Conservation (phyloP, 2,797 vertebrate genomes). For the Esox lucius region DNA sequence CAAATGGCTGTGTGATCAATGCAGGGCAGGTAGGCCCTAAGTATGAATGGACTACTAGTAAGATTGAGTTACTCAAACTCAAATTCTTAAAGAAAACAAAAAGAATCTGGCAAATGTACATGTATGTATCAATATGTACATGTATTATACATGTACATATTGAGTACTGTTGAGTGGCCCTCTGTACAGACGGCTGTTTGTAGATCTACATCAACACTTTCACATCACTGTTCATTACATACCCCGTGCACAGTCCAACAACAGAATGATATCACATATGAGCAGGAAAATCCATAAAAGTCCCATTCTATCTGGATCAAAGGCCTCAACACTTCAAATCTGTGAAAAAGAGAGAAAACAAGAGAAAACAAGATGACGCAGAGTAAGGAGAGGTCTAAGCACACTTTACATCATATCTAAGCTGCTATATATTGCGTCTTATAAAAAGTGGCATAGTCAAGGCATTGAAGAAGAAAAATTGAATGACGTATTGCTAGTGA, state of each 20-base stretch:
- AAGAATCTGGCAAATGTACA: not conserved
- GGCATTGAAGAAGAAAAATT: not conserved
- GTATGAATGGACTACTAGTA: not conserved
- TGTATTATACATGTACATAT: not conserved
- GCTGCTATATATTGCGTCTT: not conserved
- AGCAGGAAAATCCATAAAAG: slow-evolving; percentile 63
- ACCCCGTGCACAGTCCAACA: slow-evolving; percentile 72
- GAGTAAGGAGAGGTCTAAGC: not conserved
- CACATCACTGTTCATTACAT: slow-evolving; percentile 40
- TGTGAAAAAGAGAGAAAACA: slow-evolving; percentile 1
- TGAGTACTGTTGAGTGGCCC: not conserved
- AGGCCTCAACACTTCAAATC: slow-evolving; percentile 44
- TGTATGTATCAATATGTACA: too few species aligned
- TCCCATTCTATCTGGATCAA: slow-evolving; percentile 62
- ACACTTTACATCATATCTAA: not conserved
- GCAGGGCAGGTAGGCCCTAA: not conserved
- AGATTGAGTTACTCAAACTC: not conserved
- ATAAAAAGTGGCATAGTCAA: not conserved
- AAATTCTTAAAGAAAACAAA: not conserved
- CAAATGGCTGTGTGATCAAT: not conserved
- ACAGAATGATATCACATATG: slow-evolving; percentile 60
- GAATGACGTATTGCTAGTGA: not conserved
- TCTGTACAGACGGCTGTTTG: not conserved
- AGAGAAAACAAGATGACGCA: not conserved
- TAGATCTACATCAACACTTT: not conserved